phyloP scores from a whole-genome alignment of 2,797 vertebrate genomes.

The Paguma larvata region DNA sequence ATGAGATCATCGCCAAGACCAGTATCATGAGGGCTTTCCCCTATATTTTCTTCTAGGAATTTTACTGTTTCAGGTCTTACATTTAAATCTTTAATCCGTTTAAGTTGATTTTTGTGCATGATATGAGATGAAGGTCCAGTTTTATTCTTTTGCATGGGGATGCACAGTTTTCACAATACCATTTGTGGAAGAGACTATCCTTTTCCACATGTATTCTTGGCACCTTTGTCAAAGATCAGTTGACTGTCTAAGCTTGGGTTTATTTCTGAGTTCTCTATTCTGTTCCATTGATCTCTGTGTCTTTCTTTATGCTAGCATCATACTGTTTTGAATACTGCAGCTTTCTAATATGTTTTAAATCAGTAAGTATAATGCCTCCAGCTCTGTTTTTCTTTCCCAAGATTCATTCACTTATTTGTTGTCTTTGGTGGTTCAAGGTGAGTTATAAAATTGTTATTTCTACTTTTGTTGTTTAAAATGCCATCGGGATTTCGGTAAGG shows the following conservation, averaged over 20 bases:
- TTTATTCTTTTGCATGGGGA: background rate
- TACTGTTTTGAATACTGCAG: background rate
- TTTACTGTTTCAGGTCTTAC: background rate
- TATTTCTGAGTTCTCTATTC: background rate
- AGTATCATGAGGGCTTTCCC: background rate
- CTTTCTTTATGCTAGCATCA: background rate
- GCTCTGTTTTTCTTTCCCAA: background rate
- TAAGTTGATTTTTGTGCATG: background rate
- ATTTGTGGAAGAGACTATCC: background rate
- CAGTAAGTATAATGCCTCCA: background rate
- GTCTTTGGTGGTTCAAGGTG: background rate
- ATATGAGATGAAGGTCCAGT: background rate
- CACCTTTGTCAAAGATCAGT: background rate
- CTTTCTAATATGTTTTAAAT: background rate
- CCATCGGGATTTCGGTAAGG: background rate
- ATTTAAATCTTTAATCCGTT: background rate
- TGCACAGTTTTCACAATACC: background rate
- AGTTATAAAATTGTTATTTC: background rate
- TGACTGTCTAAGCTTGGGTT: background rate
- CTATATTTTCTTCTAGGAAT: background rate
- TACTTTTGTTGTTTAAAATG: background rate
- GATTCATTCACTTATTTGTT: background rate
- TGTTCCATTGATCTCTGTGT: background rate
- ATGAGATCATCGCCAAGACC: background rate
- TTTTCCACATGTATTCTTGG: background rate